Conservation (phyloP, 2,797 vertebrate species). For the Ctenopoma kingsleyae region DNA sequence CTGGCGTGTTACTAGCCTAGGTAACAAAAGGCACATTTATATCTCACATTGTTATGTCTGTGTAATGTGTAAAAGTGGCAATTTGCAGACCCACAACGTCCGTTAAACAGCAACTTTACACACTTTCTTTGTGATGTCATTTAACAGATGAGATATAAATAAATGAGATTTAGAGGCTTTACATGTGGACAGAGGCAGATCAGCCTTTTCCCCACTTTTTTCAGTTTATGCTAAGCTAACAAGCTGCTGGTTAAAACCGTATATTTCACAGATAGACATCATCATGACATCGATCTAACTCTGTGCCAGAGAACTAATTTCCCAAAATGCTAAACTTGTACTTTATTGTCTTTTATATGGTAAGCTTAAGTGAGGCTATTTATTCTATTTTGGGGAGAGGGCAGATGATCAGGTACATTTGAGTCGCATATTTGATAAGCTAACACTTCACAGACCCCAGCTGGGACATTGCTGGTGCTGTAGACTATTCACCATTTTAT, state of each 20-base stretch:
- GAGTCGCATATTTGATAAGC: constrained; percentile 30
- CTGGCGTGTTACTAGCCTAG: no score
- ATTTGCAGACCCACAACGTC: no score
- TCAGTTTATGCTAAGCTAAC: constrained; percentile 11
- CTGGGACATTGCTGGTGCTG: background rate
- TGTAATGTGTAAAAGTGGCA: no score
- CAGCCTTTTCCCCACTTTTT: background rate
- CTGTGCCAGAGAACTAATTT: background rate
- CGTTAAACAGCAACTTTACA: no score
- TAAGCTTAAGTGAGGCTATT: constrained; percentile 53
- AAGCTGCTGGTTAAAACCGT: background rate
- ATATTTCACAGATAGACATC: background rate
- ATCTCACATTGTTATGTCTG: no score
- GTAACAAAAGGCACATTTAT: no score
- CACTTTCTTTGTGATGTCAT: no score
- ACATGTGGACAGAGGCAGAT: no score
- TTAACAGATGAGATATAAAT: background rate
- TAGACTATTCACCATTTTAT: background rate
- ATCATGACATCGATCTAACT: background rate
- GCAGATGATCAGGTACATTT: background rate
- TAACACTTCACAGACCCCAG: constrained; percentile 22
- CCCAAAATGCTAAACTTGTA: background rate
- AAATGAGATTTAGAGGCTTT: background rate
- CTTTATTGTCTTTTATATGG: background rate
- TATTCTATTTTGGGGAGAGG: constrained; percentile 34